phyloP scores from a whole-genome alignment of 2,888 invertebrate species.

The Nemotelus nigrinus region DNA sequence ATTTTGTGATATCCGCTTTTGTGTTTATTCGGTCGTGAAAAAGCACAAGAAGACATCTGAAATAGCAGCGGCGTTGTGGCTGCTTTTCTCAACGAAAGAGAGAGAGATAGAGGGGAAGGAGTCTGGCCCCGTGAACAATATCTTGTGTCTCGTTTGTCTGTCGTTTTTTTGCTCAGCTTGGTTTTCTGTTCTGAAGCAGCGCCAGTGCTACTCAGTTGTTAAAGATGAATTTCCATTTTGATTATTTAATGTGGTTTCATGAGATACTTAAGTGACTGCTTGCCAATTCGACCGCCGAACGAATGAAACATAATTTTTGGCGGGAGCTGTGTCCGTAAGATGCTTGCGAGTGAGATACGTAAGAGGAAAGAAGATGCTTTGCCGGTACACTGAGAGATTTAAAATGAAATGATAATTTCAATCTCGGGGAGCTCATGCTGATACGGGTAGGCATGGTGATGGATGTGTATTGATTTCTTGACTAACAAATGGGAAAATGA shows the following conservation, averaged over 20 bases:
- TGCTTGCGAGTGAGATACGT: no score
- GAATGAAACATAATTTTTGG: not conserved
- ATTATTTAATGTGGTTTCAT: slow-evolving; percentile 3
- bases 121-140: not conserved
- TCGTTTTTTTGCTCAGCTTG: not conserved
- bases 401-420: slow-evolving; percentile 19
- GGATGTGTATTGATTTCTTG: slow-evolving; percentile 34
- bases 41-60: slow-evolving; percentile 11
- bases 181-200: not conserved
- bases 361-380: not conserved
- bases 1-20: slow-evolving; percentile 30
- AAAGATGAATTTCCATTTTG: slow-evolving; percentile 32
- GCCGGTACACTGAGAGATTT: not conserved
- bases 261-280: not conserved
- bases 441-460: slow-evolving; percentile 13
- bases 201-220: slow-evolving; percentile 1
- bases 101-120: no score
- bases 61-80: not conserved
- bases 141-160: not conserved
- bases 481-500: slow-evolving; percentile 10
- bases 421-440: slow-evolving; percentile 5
- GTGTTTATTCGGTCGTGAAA: slow-evolving; percentile 26
- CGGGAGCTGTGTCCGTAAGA: not conserved
- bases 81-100: not conserved
- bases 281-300: not conserved